Evolutionary conservation across 2,888 invertebrate genomes (phyloP), one percentile per base, ranked within the genome.

Genomic region (Mermis nigrescens): DNA sequence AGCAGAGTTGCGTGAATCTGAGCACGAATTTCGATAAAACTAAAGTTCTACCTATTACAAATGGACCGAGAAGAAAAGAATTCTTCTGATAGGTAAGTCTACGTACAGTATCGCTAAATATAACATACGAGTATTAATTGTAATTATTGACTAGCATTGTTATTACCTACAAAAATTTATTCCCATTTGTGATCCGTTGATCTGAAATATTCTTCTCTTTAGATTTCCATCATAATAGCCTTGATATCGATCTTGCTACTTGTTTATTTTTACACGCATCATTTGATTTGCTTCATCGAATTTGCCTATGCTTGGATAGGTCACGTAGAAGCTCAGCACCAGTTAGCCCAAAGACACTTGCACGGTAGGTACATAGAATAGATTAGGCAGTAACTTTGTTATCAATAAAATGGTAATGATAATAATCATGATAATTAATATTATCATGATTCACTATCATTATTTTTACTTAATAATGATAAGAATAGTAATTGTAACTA

Each of bases 281-380:
- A 74, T 62, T 66, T 76, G 19, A 75, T 76, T 66, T 74, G 72
- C 65, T 72, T 76, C 63, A 70, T 76, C 7, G 71, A 73, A 24
- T 70, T 71, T 60, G 73, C 70, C 2, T 76, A 76, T 64, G 76
- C 76, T 3, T 70, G 73, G 59, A 68, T 76, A 3, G 76, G 76
- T 2, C 75, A 74, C 62, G 64, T 72, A 2, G 68, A 72, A 15
- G 76, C 76, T 1, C 76, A 76, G 61, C 76, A 76, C 59, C 72
- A 72, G 55, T 66, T 75, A 2, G 76, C 73, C 46, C 75, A 76
- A 61, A 65, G 75, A 60, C 74, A 73, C 61, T 68, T 76, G n/a
- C 69, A 75, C 62, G 76, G 76, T 68, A 60, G 55, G 24, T n/a
- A n/a, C n/a, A n/a, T n/a, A n/a, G n/a, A 38, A 38, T 38, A 15